These are phyloP conservation scores for Brachypalpus laphriformis DNA, from an alignment of 2,888 invertebrate genomes.

Conservation along the genomic window DNA sequence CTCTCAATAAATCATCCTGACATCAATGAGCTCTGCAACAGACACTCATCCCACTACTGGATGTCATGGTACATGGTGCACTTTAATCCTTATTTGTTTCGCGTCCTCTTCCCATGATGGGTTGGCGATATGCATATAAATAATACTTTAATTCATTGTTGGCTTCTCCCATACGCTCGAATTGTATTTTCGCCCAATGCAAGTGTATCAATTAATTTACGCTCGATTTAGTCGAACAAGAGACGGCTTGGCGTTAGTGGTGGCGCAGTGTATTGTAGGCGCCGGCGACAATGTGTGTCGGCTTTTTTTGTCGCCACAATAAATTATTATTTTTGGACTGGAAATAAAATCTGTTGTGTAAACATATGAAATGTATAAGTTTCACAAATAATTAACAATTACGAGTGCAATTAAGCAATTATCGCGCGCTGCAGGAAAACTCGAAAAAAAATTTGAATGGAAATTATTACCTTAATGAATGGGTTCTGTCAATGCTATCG, in stretches of 20 bases:
- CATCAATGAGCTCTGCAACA: background rate
- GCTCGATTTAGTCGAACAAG: constrained; percentile 69
- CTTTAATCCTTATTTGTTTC: constrained; percentile 62
- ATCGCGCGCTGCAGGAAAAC: background rate
- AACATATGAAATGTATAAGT: constrained; percentile 37
- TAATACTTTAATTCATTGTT: constrained; percentile 62
- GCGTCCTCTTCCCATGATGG: background rate
- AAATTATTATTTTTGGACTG: constrained; percentile 42
- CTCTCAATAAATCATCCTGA: constrained; percentile 27
- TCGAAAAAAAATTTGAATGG: background rate
- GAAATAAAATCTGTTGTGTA: constrained; percentile 53
- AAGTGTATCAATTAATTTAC: constrained; percentile 66
- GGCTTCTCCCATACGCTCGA: constrained; percentile 23
- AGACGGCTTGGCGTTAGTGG: constrained; percentile 24
- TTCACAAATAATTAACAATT: constrained; percentile 51
- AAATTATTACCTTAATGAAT: background rate
- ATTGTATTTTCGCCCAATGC: constrained; percentile 40
- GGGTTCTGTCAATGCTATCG: background rate
- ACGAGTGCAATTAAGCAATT: constrained; percentile 46
- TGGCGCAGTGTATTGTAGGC: background rate
- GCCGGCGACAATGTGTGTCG: background rate
- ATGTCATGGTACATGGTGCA: background rate
- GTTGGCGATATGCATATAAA: constrained; percentile 21
- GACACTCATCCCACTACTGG: background rate
- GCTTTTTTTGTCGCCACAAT: constrained; percentile 27